Base-by-base conservation (phyloP, 2,797 vertebrate species). In the Enteromius viviparus region DNA sequence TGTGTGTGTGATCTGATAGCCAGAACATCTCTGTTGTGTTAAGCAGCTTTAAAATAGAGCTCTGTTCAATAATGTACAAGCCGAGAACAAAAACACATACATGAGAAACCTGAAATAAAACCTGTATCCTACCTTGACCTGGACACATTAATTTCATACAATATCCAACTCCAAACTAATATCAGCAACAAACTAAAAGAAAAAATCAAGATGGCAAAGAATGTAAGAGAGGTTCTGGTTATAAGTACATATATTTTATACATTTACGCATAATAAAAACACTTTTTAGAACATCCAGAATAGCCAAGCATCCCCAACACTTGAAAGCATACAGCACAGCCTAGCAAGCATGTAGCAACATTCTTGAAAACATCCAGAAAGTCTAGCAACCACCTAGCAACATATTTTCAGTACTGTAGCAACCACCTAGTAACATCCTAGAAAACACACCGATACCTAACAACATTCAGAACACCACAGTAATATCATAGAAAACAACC, bases 71-170 rank as follows among this genome's bases (percentile, higher is more conserved):
- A 78, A 86, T 84, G 65, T 34, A 84, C 42, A 26, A 71, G 65
- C 34, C 0, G n/a, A 40, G 23, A 64, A 70, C 85, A 71, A 88
- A 88, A 86, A 90, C 86, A 88, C 85, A 87, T 82, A 85, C 68
- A 72, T 70, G 29, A 74, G 70, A 70, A 66, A 58, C 55, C 34
- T 75, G 78, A 68, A 53, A 62, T 55, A 37, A 42, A 76, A 55
- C 65, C 62, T 64, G 10, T 9, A 7, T 78, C 45, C 45, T 19
- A 11, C 21, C 58, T 45, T 40, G n/a, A 82, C 76, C 60, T 81
- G 45, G 23, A 86, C 81, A 77, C 65, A 26, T 74, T 71, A 29
- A 32, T 47, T 47, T 51, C 76, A 78, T 47, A 21, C 58, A 62
- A 29, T 60, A 60, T 60, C 53, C n/a, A 45, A 23, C 19, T 34